Evolutionary conservation across 2,113 vertebrate species (phyloP).

Genomic region (Apaloderma vittatum): DNA sequence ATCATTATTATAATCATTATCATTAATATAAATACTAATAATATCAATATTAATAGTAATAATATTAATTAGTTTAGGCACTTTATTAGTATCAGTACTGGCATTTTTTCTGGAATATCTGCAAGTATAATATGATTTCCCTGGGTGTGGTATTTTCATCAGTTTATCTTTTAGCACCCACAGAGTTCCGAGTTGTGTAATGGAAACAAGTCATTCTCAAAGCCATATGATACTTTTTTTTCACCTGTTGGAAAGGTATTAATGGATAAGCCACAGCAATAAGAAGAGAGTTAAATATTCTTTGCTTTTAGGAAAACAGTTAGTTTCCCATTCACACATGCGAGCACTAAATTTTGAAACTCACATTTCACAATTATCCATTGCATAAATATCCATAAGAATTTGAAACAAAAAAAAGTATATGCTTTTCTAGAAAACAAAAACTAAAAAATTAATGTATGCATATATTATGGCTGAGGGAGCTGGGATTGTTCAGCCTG

Average conservation of each 20-base stretch:
- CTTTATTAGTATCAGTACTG: too few species aligned
- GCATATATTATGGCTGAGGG: not conserved
- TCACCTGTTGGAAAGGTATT: not conserved
- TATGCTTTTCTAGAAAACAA: not conserved
- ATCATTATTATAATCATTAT: too few species aligned
- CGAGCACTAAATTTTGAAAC: not conserved
- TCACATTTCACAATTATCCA: not conserved
- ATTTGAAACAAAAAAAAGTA: not conserved
- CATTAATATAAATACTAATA: too few species aligned
- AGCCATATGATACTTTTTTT: not conserved
- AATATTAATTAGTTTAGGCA: too few species aligned
- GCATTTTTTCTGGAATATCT: not conserved
- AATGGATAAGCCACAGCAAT: not conserved
- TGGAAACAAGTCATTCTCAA: not conserved
- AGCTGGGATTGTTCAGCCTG: too few species aligned
- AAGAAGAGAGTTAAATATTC: not conserved
- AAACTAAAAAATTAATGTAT: not conserved
- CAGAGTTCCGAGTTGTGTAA: not conserved
- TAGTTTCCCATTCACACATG: not conserved
- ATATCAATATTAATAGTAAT: too few species aligned
- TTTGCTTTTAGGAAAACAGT: not conserved
- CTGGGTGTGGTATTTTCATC: not conserved
- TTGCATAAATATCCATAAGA: not conserved
- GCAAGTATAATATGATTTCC: not conserved
- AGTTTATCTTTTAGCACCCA: not conserved